Base-by-base conservation (phyloP, 2,888 invertebrate species). In the Euzetes globulus region DNA sequence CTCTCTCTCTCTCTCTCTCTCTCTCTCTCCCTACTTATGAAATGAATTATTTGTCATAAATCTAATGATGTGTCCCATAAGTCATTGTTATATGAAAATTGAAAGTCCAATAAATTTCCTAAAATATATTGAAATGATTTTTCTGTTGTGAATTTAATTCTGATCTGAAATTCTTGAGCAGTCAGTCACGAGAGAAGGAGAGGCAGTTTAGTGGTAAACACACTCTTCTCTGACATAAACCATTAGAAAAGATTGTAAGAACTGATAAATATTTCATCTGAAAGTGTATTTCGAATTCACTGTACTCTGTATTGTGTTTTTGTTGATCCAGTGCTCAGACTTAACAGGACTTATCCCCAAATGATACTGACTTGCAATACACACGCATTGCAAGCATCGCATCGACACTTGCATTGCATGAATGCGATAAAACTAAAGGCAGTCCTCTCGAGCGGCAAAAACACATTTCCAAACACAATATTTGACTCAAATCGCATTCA, bases 341-440 rank as follows among this genome's bases (percentile, higher is more conserved):
- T 65, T 65, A 37, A 29, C 37, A 41, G 29, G 45, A 25, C 47
- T 70, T 70, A 45, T 45, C 70, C 70, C 45, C 41, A 70, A 70
- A 70, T 70, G 70, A 70, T 70, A 65, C 41, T 65, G 65, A 65
- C 65, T 65, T 37, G 5, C 65, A 65, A 11, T 41, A 19, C 37
- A 65, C 19, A 33, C n/a, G 65, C 22, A n/a, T 52, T 52, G 52
- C 41, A 41, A 13, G 41, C 5, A 41, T 41, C 5, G 9, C 41
- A 41, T 11, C 41, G 41, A 41, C 60, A 60, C 15, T 19, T 22
- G 60, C 60, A 70, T 45, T 45, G 70, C 41, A 70, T 70, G 3
- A 27, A 19, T 70, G 70, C 41, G 70, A 70, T 70, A 70, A 70
- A 70, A 70, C 70, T 41, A 45, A 70, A 45, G 70, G 70, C 37